These are phyloP conservation scores for Solenopsis fugax DNA, from an alignment of 1,140 invertebrate genomes.

Conservation along the genomic window DNA sequence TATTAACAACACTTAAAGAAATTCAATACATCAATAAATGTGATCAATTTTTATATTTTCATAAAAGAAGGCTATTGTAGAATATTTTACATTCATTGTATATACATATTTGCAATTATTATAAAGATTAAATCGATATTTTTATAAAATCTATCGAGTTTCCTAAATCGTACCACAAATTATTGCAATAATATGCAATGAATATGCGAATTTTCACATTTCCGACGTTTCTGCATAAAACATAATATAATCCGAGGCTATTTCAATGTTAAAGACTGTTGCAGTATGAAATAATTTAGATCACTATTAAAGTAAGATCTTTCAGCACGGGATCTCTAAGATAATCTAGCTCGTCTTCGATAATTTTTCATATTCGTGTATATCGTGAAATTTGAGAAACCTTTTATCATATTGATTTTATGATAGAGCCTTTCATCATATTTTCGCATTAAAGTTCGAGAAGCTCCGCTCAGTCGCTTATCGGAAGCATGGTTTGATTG, in stretches of 20 bases:
- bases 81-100: too few relatives aligned
- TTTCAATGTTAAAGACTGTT: neutral
- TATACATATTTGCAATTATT: too few relatives aligned
- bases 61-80: too few relatives aligned
- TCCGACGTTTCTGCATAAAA: constrained; percentile 21
- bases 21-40: too few relatives aligned
- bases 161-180: too few relatives aligned
- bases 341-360: neutral
- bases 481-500: constrained; percentile 29
- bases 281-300: constrained; percentile 20
- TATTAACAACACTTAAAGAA: too few relatives aligned
- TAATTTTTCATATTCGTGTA: constrained; percentile 3
- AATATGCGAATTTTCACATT: constrained; percentile 23
- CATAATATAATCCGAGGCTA: neutral
- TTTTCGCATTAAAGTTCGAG: constrained; percentile 42
- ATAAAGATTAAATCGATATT: too few relatives aligned
- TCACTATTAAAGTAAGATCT: constrained; percentile 34
- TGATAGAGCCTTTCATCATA: neutral
- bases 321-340: neutral
- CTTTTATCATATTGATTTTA: too few relatives aligned
- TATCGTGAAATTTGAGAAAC: constrained; percentile 5
- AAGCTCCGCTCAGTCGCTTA: constrained; percentile 7
- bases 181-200: neutral
- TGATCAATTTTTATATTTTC: too few relatives aligned
- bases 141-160: too few relatives aligned